phyloP scores from a whole-genome alignment of 2,113 vertebrate genomes.

The Cyprinodon brontotheroides region DNA sequence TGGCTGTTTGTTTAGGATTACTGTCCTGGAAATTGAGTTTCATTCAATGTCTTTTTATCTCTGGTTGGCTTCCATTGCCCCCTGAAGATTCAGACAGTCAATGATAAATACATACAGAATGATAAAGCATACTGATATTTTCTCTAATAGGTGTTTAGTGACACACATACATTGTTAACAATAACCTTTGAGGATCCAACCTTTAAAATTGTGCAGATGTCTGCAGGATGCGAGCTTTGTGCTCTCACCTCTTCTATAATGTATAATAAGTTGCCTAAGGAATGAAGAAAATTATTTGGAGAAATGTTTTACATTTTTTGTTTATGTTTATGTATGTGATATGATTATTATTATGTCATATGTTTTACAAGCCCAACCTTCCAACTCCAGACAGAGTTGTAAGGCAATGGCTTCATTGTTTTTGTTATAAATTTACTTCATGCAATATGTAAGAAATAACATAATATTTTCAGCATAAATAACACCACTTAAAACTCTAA shows the following conservation, averaged over 20 bases:
- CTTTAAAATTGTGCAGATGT: constrained; percentile 61
- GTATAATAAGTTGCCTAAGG: constrained; percentile 10
- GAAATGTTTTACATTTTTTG: background rate
- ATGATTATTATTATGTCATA: no score
- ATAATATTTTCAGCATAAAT: background rate
- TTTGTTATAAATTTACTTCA: background rate
- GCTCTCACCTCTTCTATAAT: constrained; percentile 17
- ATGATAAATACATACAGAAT: background rate
- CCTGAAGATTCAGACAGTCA: background rate
- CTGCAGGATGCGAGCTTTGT: constrained; percentile 24
- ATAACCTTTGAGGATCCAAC: constrained; percentile 62
- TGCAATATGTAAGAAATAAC: background rate
- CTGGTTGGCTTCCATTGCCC: no score
- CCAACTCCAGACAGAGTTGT: background rate
- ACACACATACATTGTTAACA: constrained; percentile 21
- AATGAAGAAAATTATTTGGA: background rate
- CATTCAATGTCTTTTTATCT: no score
- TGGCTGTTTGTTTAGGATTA: no score
- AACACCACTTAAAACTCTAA: background rate
- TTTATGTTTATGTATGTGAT: no score
- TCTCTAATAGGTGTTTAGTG: background rate
- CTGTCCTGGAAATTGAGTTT: no score
- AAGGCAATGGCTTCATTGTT: background rate
- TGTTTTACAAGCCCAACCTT: no score
- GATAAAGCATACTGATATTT: background rate